These are phyloP conservation scores for Andrena camellia DNA, from an alignment of 2,888 invertebrate genomes.

Conservation along the genomic window DNA sequence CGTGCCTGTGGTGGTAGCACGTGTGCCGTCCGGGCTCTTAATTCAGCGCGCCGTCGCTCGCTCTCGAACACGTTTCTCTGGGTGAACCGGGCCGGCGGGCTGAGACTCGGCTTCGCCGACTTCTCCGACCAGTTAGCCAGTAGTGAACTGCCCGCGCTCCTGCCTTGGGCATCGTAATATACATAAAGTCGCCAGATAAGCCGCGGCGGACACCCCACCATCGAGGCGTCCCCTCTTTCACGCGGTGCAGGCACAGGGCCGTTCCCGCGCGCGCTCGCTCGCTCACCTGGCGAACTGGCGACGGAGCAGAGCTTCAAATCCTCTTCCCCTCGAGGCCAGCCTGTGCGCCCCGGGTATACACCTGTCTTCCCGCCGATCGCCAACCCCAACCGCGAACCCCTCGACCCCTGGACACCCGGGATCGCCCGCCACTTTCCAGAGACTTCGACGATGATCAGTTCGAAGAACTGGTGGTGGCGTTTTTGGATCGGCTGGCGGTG, in stretches of 20 bases:
- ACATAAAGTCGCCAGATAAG: conserved; percentile 82
- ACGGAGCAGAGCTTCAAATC: conserved; percentile 22
- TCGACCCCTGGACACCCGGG: no score
- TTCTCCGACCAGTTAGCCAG: conserved; percentile 80
- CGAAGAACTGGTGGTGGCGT: no score
- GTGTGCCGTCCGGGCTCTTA: conserved; percentile 21
- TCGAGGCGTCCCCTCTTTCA: conserved; percentile 68
- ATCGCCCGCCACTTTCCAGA: no score
- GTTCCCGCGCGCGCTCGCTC: conserved; percentile 41
- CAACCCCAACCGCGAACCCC: background rate
- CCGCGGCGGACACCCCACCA: conserved; percentile 76
- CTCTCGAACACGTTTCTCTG: conserved; percentile 61
- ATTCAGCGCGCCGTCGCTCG: conserved; percentile 31
- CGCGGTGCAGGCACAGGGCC: conserved; percentile 51
- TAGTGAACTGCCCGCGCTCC: conserved; percentile 81
- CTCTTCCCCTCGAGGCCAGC: conserved; percentile 20
- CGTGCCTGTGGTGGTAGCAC: background rate
- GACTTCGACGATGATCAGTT: no score
- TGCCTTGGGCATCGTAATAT: conserved; percentile 81
- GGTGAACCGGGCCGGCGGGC: conserved; percentile 49
- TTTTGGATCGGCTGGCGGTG: no score
- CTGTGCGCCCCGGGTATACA: background rate
- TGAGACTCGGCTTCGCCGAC: conserved; percentile 69
- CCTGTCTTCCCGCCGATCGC: background rate
- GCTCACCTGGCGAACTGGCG: conserved; percentile 4